Conservation (phyloP, 2,113 vertebrate species). For the Cettia cetti region DNA sequence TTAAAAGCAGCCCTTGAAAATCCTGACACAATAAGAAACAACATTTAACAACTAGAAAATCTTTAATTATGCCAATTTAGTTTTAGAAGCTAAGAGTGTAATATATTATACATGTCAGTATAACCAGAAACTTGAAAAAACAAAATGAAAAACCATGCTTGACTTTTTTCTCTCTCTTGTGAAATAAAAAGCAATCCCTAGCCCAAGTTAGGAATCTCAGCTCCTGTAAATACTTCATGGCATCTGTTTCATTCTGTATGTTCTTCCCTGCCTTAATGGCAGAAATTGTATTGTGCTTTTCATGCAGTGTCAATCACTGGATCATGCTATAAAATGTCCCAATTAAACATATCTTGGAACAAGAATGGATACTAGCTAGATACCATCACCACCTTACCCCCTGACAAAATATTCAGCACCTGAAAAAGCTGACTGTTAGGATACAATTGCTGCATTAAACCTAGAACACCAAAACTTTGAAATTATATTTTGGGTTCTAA, state of each 20-base stretch:
- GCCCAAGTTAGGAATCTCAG: background rate
- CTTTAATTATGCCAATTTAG: background rate
- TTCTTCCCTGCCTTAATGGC: background rate
- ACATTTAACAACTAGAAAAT: background rate
- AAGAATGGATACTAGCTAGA: background rate
- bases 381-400: background rate
- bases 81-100: conserved; percentile 13
- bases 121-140: background rate
- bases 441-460: background rate
- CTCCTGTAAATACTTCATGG: background rate
- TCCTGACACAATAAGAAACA: conserved; percentile 6
- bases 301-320: background rate
- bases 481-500: background rate
- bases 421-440: background rate
- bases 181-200: background rate
- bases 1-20: background rate
- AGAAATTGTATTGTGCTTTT: background rate
- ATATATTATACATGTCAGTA: background rate
- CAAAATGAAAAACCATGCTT: background rate
- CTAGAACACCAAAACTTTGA: background rate
- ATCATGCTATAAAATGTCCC: background rate
- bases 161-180: conserved; percentile 10
- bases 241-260: background rate
- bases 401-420: background rate
- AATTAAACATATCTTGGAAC: background rate